A percentile compares a stretch with the other conserved stretches of the same genome.
These are phyloP conservation scores for Ladona fulva DNA, from an alignment of 1,140 invertebrate genomes.

Conservation along the genomic window DNA sequence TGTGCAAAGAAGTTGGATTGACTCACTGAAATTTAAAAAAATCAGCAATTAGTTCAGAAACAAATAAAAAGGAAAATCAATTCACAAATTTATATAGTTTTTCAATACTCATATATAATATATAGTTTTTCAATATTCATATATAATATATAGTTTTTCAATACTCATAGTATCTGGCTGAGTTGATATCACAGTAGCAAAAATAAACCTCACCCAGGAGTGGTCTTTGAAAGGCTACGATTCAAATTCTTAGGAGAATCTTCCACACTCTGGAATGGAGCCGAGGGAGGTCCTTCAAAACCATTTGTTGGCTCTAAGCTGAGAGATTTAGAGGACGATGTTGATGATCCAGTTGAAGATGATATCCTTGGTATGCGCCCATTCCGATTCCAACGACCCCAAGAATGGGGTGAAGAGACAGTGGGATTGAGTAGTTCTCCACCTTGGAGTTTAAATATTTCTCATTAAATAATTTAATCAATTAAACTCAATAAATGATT, in stretches of 20 bases:
- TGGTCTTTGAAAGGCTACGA: conserved; percentile 16
- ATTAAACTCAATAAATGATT: too few species aligned
- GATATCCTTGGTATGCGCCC: background rate
- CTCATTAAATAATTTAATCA: too few species aligned
- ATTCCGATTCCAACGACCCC: conserved; percentile 2
- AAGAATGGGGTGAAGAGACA: background rate
- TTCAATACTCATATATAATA: too few species aligned
- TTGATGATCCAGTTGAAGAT: conserved; percentile 18
- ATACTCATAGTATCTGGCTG: too few species aligned
- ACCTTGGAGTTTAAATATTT: background rate
- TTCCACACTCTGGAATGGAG: background rate
- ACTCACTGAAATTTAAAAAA: conserved; percentile 35
- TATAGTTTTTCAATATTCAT: too few species aligned
- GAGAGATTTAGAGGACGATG: conserved; percentile 31
- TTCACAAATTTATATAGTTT: too few species aligned
- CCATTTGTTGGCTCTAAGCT: conserved; percentile 26
- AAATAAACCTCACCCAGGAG: conserved; percentile 15
- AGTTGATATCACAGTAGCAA: too few species aligned
- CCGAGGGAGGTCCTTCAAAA: background rate
- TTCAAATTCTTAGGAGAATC: background rate
- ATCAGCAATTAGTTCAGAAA: too few species aligned
- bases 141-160: too few species aligned
- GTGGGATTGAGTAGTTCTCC: background rate
- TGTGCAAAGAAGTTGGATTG: conserved; percentile 70
- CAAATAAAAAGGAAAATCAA: too few species aligned